Evolutionary conservation across 1,140 invertebrate genomes (phyloP), one percentile per base, ranked within the genome.

Genomic region (Chrysopa pallens): DNA sequence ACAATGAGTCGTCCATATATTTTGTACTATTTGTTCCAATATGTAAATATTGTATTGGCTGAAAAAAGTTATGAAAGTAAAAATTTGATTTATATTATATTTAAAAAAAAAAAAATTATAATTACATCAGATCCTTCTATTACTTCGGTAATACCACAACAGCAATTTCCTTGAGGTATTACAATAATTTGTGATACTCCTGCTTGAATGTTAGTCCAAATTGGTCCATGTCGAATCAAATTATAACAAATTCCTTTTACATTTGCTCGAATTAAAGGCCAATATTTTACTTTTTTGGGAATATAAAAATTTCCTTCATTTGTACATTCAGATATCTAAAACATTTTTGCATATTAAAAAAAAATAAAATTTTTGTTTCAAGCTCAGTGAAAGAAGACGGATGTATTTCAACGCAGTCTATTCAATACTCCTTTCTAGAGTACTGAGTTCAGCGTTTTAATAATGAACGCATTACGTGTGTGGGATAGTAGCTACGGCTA

Each of bases 1-100:
- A 61, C n/a, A 61, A 46, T 6, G 57, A 61, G 47, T 59, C 53
- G 9, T 42, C 46, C 48, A 57, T 59, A 33, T 61, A 52, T n/a
- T 31, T 46, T 40, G 46, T 46, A 6, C 43, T 15, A 33, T 41
- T 29, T 13, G 14, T 27, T 23, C 38, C 38, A 27, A n/a, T 23
- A 23, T 23, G 17, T 23, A 23, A 23, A 23, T 23, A 23, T 23
- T 23, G 17, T 23, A 23, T 5, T 23, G 17, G 17, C 17, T 23
- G 17, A 23, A 23, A 23, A 23, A 23, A 23, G 17, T 23, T 23
- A 23, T 23, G 2, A 23, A 23, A 23, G 17, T 23, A 23, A 23
- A 23, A 3, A 3, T 23, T 23, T 23, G 17, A 3, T 2, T 23
- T n/a, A n/a, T n/a, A n/a, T 35, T 31, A 39, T 1, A 13, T 33